phyloP scores from a whole-genome alignment of 2,797 vertebrate species.

The Poeciliopsis presidionis region DNA sequence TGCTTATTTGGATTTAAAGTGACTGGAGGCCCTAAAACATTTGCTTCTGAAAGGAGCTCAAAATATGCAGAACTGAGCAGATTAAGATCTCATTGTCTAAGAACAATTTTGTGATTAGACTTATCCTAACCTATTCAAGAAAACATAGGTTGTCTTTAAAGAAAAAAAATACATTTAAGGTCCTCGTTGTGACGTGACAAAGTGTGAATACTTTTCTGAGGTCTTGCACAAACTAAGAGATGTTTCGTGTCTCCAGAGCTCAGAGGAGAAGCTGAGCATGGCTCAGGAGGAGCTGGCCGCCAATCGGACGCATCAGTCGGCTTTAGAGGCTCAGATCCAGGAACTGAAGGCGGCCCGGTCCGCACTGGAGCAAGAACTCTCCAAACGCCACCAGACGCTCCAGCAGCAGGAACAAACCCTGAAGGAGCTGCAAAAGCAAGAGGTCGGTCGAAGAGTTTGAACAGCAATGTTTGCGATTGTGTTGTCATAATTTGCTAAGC shows the following conservation, averaged over 20 bases:
- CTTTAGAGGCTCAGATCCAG: conserved; percentile 85
- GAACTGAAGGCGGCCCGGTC: conserved; percentile 81
- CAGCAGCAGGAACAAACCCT: conserved; percentile 83
- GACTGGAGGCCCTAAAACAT: no score
- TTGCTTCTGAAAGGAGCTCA: no score
- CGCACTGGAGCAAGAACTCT: conserved; percentile 83
- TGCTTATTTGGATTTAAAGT: no score
- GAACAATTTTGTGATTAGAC: no score
- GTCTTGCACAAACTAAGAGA: background rate
- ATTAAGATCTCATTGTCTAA: no score
- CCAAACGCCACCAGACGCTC: conserved; percentile 82
- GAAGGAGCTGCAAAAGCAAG: conserved; percentile 86
- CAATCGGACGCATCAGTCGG: conserved; percentile 87
- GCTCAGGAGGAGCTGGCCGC: conserved; percentile 92
- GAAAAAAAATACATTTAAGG: background rate
- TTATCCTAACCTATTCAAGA: no score
- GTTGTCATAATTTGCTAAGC: background rate
- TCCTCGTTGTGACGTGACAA: background rate
- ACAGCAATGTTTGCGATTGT: background rate
- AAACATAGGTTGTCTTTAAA: background rate
- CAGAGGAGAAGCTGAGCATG: conserved; percentile 88
- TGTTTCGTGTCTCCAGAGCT: conserved; percentile 72
- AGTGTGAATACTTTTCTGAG: background rate
- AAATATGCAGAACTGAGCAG: no score
- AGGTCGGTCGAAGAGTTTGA: conserved; percentile 73